A percentile compares a stretch with the other conserved stretches of the same genome.
These are phyloP conservation scores for Hylaeus anthracinus DNA, from an alignment of 1,140 invertebrate genomes.

Conservation along the genomic window DNA sequence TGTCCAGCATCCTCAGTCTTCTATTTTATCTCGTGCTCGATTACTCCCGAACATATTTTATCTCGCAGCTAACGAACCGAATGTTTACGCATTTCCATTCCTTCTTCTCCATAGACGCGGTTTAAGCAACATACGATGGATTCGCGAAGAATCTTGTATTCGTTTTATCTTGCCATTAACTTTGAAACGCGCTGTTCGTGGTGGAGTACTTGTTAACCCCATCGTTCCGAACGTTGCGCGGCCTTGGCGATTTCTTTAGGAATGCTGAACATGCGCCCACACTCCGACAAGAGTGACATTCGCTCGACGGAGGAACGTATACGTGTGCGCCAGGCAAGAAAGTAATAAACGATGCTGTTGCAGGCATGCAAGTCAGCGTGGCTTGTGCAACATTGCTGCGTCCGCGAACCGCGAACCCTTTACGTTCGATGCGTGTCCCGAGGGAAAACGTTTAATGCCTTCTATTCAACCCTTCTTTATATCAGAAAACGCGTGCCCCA, in stretches of 20 bases:
- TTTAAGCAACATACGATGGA: not conserved
- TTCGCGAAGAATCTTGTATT: conserved; percentile 17
- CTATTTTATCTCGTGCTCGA: not conserved
- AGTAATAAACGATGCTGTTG: conserved; percentile 36
- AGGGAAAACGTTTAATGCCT: not conserved
- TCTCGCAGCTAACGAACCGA: not conserved
- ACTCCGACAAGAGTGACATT: conserved; percentile 13
- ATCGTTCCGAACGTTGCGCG: conserved; percentile 5
- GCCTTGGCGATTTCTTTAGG: conserved; percentile 28
- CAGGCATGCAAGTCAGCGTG: not conserved
- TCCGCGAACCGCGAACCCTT: not conserved
- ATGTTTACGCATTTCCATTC: not conserved
- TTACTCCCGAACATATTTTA: not conserved
- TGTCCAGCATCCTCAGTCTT: not conserved
- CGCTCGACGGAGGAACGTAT: not conserved
- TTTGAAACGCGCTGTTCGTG: not conserved
- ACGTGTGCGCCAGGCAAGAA: conserved; percentile 3
- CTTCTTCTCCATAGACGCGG: not conserved
- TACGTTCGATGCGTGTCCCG: not conserved
- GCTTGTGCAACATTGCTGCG: not conserved
- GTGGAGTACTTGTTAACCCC: conserved; percentile 32
- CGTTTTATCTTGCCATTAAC: conserved; percentile 24
- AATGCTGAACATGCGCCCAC: conserved; percentile 44
- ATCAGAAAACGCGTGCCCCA: not conserved
- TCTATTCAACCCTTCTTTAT: not conserved